Evolutionary conservation across 2,888 invertebrate species (phyloP), one percentile per base, ranked within the genome.

Genomic region (Anorthoa munda): DNA sequence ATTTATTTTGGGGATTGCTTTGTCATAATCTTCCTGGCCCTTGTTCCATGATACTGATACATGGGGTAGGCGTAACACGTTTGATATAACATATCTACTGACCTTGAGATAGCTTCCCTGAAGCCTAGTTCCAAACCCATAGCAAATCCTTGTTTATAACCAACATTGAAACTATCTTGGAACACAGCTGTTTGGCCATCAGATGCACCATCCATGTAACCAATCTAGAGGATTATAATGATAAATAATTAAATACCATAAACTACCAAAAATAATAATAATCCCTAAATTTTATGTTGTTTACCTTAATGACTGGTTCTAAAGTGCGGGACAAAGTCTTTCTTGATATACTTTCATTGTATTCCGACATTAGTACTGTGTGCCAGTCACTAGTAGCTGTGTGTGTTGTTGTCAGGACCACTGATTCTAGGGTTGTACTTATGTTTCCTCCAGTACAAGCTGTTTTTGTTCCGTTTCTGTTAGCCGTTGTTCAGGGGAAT

Each of bases 131-230:
- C 88, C 71, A 97, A 96, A 21, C 97, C 97, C 85, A 97, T 97
- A 75, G 92, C 91, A 51, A 98, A 97, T 2, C 98, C 98, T 88
- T 97, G 97, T 75, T 93, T 92, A 90, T 97, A 98, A 2, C 98
- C 98, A 72, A 90, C 89, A 87, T 98, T 97, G 90, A 98, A 98
- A 89, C 97, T 97, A 26, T 95, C 89, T 93, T 98, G 98, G 85
- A 97, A 97, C 65, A 96, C 96, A 67, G 96, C 92, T 23, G 97
- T 95, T 80, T 97, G 96, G 0, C 98, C 98, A 89, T 97, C 97
- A 50, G 96, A 93, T 74, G 97, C 95, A 31, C 98, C 98, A 91
- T 98, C 97, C 87, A 97, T 96, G 87, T 97, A 98, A 56, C 97
- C 98, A 83, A 94, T 93, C 98, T 98, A 83, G 11, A 79, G 79